Evolutionary conservation across 92 coral and sea anemone genomes (phyloP).

Genomic region (Pocillopora grandis): DNA sequence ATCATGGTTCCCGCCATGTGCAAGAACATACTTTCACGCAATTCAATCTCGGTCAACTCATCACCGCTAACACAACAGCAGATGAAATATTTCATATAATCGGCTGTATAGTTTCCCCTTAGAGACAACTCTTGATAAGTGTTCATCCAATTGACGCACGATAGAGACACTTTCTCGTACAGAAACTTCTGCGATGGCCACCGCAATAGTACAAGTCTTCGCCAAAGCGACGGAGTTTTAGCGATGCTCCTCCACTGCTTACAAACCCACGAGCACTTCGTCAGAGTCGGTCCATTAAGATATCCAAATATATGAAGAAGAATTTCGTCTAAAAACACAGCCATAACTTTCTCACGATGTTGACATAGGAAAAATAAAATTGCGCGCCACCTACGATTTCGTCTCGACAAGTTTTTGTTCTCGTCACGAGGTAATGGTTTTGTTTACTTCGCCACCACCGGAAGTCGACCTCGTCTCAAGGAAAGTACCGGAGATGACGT

Average conservation of each 20-base stretch:
- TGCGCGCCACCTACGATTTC: conserved; percentile 40
- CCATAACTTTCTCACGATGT: conserved; percentile 41
- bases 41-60: conserved; percentile 71
- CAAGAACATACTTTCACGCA: conserved; percentile 81
- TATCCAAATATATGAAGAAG: conserved; percentile 87
- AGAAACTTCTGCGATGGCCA: conserved; percentile 94
- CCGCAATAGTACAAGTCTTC: conserved; percentile 70
- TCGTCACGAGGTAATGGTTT: conserved; percentile 50
- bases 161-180: conserved; percentile 69
- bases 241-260: conserved; percentile 85
- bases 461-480: conserved; percentile 53
- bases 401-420: conserved; percentile 27
- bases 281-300: conserved; percentile 69
- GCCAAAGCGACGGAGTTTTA: conserved; percentile 78
- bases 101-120: conserved; percentile 88
- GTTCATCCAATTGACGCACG: conserved; percentile 78
- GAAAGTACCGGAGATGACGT: neutral
- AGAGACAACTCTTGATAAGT: conserved; percentile 80
- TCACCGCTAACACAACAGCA: conserved; percentile 83
- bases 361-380: conserved; percentile 29
- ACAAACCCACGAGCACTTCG: conserved; percentile 70
- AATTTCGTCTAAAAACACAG: conserved; percentile 86
- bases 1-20: conserved; percentile 82
- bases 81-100: conserved; percentile 92
- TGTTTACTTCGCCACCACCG: conserved; percentile 67